Evolutionary conservation across 1,140 invertebrate genomes (phyloP), one percentile per base, ranked within the genome.

Genomic region (Meteorus sp.): DNA sequence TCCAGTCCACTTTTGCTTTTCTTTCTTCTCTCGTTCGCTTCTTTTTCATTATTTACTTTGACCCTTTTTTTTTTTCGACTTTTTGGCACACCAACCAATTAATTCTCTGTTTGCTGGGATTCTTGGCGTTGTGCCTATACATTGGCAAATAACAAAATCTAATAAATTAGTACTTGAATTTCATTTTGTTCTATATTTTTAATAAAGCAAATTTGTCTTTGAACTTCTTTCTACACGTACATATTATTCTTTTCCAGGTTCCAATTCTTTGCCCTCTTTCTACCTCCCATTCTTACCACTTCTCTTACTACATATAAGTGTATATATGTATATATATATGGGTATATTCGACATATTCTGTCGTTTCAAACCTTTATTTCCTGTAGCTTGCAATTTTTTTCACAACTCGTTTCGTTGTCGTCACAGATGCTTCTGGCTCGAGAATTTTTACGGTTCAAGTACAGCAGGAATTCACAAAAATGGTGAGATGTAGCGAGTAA

Each of bases 221-320:
- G 51, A 53, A 53, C 19, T 53, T 39, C 11, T 39, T 20, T 53
- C 31, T 39, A 41, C 41, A 53, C 27, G 41, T 53, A 53, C 20
- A 15, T 13, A 17, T 1, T 20, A 17, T 8, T 33, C 2, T 35
- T 17, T 31, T 17, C 15, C 15, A 7, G 1, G 9, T n/a, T 48
- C 45, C 3, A 1, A 7, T 19, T 27, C 31, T 13, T 6, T 23
- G 7, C 11, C 31, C 15, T 48, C 11, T 15, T 22, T 48, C 31
- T 22, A 48, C 15, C 6, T 13, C 31, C 2, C 9, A 15, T 48
- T 48, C 31, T 48, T 48, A 13, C 13, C 25, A 31, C 35, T 39
- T 22, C 22, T 37, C 31, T 8, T 53, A n/a, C 31, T 37, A 39
- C 4, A n/a, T 39, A 39, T 13, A 29, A 29, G 22, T 48, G n/a